Evolutionary conservation across 2,113 vertebrate species (phyloP), one percentile per base, ranked within the genome.

Genomic region (Nerophis lumbriciformis): DNA sequence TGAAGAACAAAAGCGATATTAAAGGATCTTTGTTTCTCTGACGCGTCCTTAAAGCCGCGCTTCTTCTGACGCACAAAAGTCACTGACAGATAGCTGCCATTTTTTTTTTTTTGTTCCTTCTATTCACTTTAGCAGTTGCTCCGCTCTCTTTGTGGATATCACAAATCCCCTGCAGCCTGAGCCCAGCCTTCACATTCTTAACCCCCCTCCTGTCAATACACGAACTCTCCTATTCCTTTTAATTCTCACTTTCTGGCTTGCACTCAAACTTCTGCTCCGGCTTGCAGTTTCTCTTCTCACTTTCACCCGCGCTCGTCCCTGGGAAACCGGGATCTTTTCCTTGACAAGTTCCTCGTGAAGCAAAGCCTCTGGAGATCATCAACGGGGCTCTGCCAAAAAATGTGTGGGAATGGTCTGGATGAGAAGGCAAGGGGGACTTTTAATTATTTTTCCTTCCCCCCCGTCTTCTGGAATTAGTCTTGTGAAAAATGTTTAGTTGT

Each of bases 391-490:
- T 96, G 95, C 94, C 96, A 98, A 93, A 75, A 93, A 94, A 94
- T 94, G 94, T 92, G 94, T 98, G 95, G 94, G 94, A 98, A 97
- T 95, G 86, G 82, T 83, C 83, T 88, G 88, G 92, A 95, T 94
- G 93, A 93, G 92, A 96, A 95, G 78, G 92, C 92, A 90, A 77
- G 79, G 68, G 79, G 83, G 71, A 78, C 83, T 88, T 88, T 93
- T 95, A 93, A 95, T 92, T 90, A 85, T 89, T 90, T 89, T 92
- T 92, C 87, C 90, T 89, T 91, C 90, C 73, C 61, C 75, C 78
- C 28, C 63, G 69, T 84, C 79, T 71, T 53, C 55, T 90, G 88
- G 90, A 89, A 89, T 88, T 90, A 86, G 77, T 92, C 91, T 90
- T 90, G 91, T 91, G 75, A 92, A 85, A 76, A 92, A 85, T 79